Evolutionary conservation across 2,888 invertebrate species (phyloP).

Genomic region (Sthenelais limicola): DNA sequence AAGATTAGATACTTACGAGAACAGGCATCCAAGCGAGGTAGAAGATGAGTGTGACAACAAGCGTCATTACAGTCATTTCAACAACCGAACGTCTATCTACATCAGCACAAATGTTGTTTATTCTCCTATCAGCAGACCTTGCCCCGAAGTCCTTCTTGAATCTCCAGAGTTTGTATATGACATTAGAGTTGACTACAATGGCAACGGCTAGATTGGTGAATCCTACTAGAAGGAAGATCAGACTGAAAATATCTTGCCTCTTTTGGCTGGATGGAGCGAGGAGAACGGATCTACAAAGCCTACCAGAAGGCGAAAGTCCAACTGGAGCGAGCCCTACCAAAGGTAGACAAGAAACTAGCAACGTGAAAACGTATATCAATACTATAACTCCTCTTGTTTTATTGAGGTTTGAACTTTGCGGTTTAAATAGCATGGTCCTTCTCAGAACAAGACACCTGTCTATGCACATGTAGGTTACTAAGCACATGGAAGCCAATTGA

Average conservation of each 20-base stretch:
- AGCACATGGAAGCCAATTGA: slow-evolving; percentile 55
- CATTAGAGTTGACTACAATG: slow-evolving; percentile 44
- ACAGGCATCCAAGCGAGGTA: slow-evolving; percentile 57
- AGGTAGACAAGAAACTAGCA: slow-evolving; percentile 56
- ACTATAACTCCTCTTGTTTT: slow-evolving; percentile 45
- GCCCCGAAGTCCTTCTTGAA: slow-evolving; percentile 47
- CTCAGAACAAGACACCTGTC: slow-evolving; percentile 51
- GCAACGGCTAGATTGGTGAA: slow-evolving; percentile 54
- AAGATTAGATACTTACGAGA: slow-evolving; percentile 52
- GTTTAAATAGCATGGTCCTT: slow-evolving; percentile 44
- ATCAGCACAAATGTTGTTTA: slow-evolving; percentile 9
- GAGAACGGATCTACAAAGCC: slow-evolving; percentile 58
- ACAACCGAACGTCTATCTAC: slow-evolving; percentile 44
- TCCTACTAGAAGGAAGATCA: slow-evolving; percentile 56
- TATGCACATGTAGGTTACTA: slow-evolving; percentile 57
- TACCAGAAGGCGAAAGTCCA: slow-evolving; percentile 48
- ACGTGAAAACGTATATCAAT: slow-evolving; percentile 51
- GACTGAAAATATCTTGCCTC: slow-evolving; percentile 53
- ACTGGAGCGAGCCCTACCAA: slow-evolving; percentile 58
- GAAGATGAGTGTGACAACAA: slow-evolving; percentile 51
- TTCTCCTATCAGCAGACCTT: slow-evolving; percentile 14
- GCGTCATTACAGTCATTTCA: slow-evolving; percentile 52
- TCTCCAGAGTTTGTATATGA: slow-evolving; percentile 43
- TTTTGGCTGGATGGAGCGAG: slow-evolving; percentile 46
- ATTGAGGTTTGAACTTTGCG: slow-evolving; percentile 16